Conservation (phyloP, 2,888 invertebrate genomes). For the Agrilus biguttatus region DNA sequence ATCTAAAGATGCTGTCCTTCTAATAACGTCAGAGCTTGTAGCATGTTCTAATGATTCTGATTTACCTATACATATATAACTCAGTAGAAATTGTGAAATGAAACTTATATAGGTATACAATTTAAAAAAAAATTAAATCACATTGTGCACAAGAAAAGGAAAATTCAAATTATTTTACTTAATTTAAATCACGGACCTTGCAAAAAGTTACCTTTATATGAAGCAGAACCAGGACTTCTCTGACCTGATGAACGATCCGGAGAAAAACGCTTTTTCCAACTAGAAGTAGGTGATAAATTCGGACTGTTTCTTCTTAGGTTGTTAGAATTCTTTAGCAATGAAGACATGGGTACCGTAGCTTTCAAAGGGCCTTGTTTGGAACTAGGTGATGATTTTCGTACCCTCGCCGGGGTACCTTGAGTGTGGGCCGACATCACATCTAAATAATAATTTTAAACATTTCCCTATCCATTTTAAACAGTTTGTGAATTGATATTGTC, state of each 20-base stretch:
- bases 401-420: constrained; percentile 30
- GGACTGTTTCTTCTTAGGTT: constrained; percentile 47
- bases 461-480: neutral
- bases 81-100: neutral
- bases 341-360: constrained; percentile 62
- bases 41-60: constrained; percentile 35
- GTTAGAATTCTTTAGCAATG: constrained; percentile 47
- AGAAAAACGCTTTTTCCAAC: constrained; percentile 50
- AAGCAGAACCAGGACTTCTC: constrained; percentile 57
- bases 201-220: constrained; percentile 47
- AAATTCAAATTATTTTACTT: neutral
- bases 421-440: constrained; percentile 36
- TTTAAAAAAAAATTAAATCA: no score
- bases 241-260: constrained; percentile 57
- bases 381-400: constrained; percentile 54
- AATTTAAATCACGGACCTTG: neutral
- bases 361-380: constrained; percentile 56
- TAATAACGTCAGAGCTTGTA: constrained; percentile 42
- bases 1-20: constrained; percentile 66
- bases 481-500: neutral
- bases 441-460: constrained; percentile 1
- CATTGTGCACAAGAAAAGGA: no score
- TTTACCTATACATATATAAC: constrained; percentile 30
- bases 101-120: neutral
- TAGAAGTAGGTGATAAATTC: constrained; percentile 48